Conservation (phyloP, 2,797 vertebrate genomes). For the Eurystomus glaucurus region DNA sequence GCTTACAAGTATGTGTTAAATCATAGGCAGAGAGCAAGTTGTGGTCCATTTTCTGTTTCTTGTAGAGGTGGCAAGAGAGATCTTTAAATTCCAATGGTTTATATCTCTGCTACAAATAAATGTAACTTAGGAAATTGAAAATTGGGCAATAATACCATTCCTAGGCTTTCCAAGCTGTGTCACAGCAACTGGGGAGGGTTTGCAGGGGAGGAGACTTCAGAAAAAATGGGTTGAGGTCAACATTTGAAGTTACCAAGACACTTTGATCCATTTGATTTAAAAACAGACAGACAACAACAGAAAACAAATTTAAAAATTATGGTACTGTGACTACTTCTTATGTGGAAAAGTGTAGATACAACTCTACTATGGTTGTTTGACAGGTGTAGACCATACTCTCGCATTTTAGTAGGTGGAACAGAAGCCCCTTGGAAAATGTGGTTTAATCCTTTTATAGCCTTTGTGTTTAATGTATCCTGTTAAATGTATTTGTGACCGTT, state of each 20-base stretch:
- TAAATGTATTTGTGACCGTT: not conserved
- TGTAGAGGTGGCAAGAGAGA: not conserved
- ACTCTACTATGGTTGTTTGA: not conserved
- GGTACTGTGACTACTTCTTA: not conserved
- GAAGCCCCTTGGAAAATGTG: not conserved
- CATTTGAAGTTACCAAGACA: not conserved
- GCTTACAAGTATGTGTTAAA: not conserved
- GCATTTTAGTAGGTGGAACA: not conserved
- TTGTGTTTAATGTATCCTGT: not conserved
- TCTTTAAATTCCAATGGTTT: not conserved
- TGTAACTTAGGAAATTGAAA: not conserved
- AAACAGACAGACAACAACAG: not conserved
- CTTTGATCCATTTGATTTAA: not conserved
- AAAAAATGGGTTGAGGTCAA: not conserved
- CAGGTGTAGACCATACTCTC: accelerated
- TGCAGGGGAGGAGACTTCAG: too few relatives aligned
- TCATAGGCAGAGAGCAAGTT: not conserved
- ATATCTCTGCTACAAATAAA: not conserved
- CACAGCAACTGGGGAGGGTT: not conserved
- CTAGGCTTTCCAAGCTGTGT: not conserved
- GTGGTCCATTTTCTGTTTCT: not conserved
- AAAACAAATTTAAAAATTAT: not conserved
- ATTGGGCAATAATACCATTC: not conserved
- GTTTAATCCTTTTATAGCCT: not conserved
- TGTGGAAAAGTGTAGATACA: not conserved